Percentiles rank a stretch among this genome's conserved stretches.
phyloP scores from a whole-genome alignment of 2,113 vertebrate genomes.

The Deroptyus accipitrinus region DNA sequence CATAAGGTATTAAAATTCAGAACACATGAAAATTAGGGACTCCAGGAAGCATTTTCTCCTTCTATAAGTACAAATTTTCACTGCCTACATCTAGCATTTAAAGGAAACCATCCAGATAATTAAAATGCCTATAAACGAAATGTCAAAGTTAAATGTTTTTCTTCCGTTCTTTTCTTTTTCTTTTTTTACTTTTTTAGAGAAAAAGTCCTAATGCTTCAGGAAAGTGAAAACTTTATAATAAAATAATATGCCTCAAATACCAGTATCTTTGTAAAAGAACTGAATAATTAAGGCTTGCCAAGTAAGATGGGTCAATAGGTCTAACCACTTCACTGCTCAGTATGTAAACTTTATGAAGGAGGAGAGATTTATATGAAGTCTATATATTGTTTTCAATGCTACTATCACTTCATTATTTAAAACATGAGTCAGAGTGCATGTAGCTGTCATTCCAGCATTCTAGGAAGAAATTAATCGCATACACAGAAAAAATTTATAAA shows the following conservation, averaged over 20 bases:
- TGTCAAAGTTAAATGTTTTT: slow-evolving; percentile 79
- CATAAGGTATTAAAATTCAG: slow-evolving; percentile 76
- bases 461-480: slow-evolving; percentile 59
- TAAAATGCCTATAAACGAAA: slow-evolving; percentile 81
- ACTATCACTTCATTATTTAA: slow-evolving; percentile 68
- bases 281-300: slow-evolving; percentile 69
- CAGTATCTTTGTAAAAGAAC: slow-evolving; percentile 53
- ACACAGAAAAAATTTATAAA: background rate
- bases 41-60: slow-evolving; percentile 74
- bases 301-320: slow-evolving; percentile 57
- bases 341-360: slow-evolving; percentile 65
- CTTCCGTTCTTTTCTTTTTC: background rate
- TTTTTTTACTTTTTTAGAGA: background rate
- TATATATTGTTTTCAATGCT: slow-evolving; percentile 67
- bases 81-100: slow-evolving; percentile 77
- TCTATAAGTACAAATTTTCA: slow-evolving; percentile 73
- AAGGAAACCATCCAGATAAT: slow-evolving; percentile 79
- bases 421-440: slow-evolving; percentile 47
- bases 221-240: slow-evolving; percentile 71
- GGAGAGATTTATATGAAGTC: slow-evolving; percentile 24
- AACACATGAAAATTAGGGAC: slow-evolving; percentile 79
- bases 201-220: slow-evolving; percentile 43
- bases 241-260: slow-evolving; percentile 72
- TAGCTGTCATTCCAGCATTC: slow-evolving; percentile 43
- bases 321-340: background rate